Evolutionary conservation across 2,888 invertebrate genomes (phyloP).

Genomic region (Dastarcus helophoroides): DNA sequence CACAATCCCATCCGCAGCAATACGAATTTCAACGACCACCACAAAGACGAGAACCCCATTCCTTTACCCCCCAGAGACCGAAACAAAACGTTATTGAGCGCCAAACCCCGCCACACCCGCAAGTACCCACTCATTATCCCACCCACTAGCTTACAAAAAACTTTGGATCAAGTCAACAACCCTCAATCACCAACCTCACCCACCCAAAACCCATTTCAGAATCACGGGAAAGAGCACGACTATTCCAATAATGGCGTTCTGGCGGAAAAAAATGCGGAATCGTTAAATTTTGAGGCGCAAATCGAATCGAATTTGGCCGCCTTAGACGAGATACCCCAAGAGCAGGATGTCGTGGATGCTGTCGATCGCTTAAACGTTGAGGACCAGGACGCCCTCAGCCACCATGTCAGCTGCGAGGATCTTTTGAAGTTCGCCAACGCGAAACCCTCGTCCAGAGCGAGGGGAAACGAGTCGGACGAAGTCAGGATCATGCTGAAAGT

Average conservation of each 20-base stretch:
- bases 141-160: conserved; percentile 46
- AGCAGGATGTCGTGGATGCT: conserved; percentile 25
- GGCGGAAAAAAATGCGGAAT: conserved; percentile 34
- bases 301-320: conserved; percentile 51
- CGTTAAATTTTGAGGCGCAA: conserved; percentile 46
- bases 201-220: conserved; percentile 20
- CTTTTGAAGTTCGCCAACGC: conserved; percentile 77
- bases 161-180: conserved; percentile 47
- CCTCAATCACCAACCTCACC: conserved; percentile 31
- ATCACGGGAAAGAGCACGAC: conserved; percentile 21
- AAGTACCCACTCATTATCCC: conserved; percentile 75
- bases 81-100: conserved; percentile 49
- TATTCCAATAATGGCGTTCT: conserved; percentile 27
- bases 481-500: conserved; percentile 86
- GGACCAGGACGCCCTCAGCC: conserved; percentile 34
- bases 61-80: conserved; percentile 71
- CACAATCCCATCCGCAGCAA: conserved; percentile 9
- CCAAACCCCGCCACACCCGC: conserved; percentile 61
- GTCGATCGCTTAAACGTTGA: conserved; percentile 22
- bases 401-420: conserved; percentile 87
- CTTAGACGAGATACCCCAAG: conserved; percentile 42
- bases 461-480: conserved; percentile 82
- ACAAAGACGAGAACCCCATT: conserved; percentile 48
- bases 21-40: conserved; percentile 8
- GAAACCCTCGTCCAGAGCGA: conserved; percentile 69